Percentiles rank a stretch among this genome's conserved stretches.
Evolutionary conservation across 2,888 invertebrate species (phyloP).

Genomic region (Apamea sordens): DNA sequence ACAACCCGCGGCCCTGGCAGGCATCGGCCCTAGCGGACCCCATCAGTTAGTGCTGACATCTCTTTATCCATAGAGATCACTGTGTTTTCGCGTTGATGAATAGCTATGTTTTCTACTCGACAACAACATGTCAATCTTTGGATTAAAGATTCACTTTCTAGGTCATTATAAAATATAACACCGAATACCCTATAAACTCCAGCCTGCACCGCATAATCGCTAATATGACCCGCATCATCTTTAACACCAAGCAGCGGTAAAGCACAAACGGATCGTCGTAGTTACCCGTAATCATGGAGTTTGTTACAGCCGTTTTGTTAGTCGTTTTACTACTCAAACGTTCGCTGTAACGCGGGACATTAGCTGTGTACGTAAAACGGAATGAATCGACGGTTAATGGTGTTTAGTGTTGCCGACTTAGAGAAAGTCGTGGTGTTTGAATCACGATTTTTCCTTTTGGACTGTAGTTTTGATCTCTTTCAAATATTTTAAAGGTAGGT

Average conservation of each 20-base stretch:
- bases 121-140: too few relatives aligned
- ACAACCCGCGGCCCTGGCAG: too few relatives aligned
- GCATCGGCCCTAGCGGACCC: too few relatives aligned
- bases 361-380: slow-evolving; percentile 76
- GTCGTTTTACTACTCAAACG: slow-evolving; percentile 72
- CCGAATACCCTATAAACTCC: background rate
- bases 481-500: background rate
- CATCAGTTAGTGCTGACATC: too few relatives aligned
- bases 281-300: slow-evolving; percentile 61
- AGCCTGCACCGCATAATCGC: slow-evolving; percentile 7
- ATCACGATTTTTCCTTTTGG: background rate
- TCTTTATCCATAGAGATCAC: background rate
- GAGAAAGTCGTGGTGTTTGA: background rate
- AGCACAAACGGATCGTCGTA: slow-evolving; percentile 43
- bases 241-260: slow-evolving; percentile 12
- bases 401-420: slow-evolving; percentile 62
- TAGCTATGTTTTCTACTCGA: background rate
- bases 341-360: slow-evolving; percentile 68
- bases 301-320: slow-evolving; percentile 68
- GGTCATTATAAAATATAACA: slow-evolving; percentile 2
- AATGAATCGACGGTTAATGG: slow-evolving; percentile 64
- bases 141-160: background rate
- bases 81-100: background rate
- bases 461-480: background rate
- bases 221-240: slow-evolving; percentile 16